phyloP scores from a whole-genome alignment of 2,797 vertebrate species.

The Anguilla anguilla region DNA sequence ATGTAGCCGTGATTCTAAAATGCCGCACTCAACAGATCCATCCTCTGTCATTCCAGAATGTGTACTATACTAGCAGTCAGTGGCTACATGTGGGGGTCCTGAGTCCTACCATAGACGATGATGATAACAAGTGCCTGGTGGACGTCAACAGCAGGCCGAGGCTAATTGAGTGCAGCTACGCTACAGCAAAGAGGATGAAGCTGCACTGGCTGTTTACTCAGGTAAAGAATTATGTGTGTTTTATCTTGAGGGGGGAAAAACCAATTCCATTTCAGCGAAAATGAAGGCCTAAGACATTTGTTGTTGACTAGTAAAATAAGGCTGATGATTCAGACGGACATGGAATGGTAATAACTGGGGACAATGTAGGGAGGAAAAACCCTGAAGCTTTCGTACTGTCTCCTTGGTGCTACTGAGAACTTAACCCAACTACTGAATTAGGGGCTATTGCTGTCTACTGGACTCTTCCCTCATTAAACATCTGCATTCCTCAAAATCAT shows the following conservation, averaged over 20 bases:
- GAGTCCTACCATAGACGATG: slow-evolving; percentile 92
- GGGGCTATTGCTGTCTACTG: slow-evolving; percentile 24
- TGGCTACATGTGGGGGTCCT: slow-evolving; percentile 88
- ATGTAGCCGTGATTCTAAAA: not conserved
- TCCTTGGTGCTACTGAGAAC: slow-evolving; percentile 21
- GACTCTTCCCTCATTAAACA: slow-evolving; percentile 24
- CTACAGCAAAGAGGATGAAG: slow-evolving; percentile 94
- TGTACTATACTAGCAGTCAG: slow-evolving; percentile 94
- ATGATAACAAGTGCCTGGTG: slow-evolving; percentile 98
- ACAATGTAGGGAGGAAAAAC: not conserved
- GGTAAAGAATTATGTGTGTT: slow-evolving; percentile 66
- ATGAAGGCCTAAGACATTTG: not conserved
- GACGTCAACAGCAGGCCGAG: slow-evolving; percentile 90
- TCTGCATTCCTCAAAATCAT: slow-evolving; percentile 38
- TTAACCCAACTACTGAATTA: slow-evolving; percentile 1
- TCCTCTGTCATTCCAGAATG: slow-evolving; percentile 79
- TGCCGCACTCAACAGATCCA: not conserved
- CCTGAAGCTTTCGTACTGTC: not conserved
- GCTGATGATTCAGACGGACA: not conserved
- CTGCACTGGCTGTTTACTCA: slow-evolving; percentile 96
- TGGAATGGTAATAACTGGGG: not conserved
- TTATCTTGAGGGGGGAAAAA: not conserved
- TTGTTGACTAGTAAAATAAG: not conserved
- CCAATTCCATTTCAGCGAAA: not conserved
- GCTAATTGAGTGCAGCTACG: slow-evolving; percentile 96